Base-by-base conservation (phyloP, 1,140 invertebrate species). In the Dufourea novaeangliae region DNA sequence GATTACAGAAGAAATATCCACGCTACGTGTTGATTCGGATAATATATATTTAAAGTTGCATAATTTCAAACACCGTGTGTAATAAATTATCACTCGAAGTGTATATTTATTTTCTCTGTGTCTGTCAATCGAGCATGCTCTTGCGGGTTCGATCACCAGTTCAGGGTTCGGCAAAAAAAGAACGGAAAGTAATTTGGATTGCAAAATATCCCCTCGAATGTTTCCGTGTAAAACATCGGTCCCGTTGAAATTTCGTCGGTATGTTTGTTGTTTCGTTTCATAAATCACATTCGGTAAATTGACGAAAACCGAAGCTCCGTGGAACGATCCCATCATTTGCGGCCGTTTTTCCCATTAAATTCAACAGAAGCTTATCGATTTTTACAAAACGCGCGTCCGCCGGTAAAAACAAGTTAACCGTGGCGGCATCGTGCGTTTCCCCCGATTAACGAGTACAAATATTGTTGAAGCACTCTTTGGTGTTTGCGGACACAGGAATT, bases 391-490 rank as follows among this genome's bases (percentile, higher is more conserved):
- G n/a, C 44, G 41, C 22, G 22, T 29, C 46, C 71, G 20, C 4
- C 14, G 71, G n/a, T n/a, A 66, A 74, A 66, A 74, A 66, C 71
- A 63, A 75, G 72, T 57, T 68, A 68, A 68, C 66, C 66, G 63
- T 67, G 63, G 72, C 56, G 63, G 72, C 56, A 32, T 57, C 63
- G 63, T 14, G 37, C 68, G 41, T 75, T 75, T 75, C 22, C 72
- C 56, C 20, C 72, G 72, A 68, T 75, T 68, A 68, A 68, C 72
- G 63, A 57, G 54, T 8, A 37, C 63, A 75, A 75, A 75, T 68
- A 75, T 75, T 57, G 63, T 44, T 52, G 63, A 25, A 66, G 62
- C 64, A 74, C 71, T 74, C 71, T 74, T 66, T 66, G 64, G 34
- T 74, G 71, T 74, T 66, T 66, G 34, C 59, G 34, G 34, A 22